These are phyloP conservation scores for Tinamus guttatus DNA, from an alignment of 2,113 vertebrate genomes.

Conservation along the genomic window DNA sequence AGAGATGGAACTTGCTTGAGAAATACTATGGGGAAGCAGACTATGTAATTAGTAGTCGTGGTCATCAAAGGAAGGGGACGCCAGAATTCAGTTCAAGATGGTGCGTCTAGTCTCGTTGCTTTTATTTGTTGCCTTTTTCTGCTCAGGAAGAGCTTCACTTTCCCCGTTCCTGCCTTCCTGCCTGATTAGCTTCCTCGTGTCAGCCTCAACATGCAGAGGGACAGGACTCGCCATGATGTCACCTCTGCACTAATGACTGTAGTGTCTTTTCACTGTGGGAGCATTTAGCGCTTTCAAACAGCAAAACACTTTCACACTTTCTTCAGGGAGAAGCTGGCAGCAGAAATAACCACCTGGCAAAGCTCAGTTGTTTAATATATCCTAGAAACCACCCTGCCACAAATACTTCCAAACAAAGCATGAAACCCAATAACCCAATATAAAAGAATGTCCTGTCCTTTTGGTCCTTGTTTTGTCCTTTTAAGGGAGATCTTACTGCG, in stretches of 20 bases:
- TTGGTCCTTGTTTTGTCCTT: neutral
- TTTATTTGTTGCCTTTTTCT: neutral
- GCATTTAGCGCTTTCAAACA: neutral
- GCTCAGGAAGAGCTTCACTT: neutral
- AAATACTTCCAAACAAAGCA: neutral
- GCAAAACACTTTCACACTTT: neutral
- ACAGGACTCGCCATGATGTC: accelerated
- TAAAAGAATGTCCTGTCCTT: neutral
- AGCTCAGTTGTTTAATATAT: neutral
- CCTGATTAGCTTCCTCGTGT: neutral
- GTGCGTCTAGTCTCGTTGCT: neutral
- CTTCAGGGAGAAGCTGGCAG: neutral
- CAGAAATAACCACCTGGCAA: neutral
- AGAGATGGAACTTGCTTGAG: neutral
- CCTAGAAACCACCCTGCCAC: neutral
- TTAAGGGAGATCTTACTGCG: neutral
- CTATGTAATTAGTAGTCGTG: neutral
- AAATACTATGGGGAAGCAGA: neutral
- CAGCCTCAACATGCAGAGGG: neutral
- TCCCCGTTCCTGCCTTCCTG: neutral
- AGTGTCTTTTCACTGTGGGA: neutral
- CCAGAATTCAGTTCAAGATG: neutral
- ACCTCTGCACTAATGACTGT: neutral
- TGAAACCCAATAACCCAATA: neutral
- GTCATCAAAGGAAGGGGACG: neutral